phyloP scores from a whole-genome alignment of 2,113 vertebrate genomes.

The Heterotis niloticus region DNA sequence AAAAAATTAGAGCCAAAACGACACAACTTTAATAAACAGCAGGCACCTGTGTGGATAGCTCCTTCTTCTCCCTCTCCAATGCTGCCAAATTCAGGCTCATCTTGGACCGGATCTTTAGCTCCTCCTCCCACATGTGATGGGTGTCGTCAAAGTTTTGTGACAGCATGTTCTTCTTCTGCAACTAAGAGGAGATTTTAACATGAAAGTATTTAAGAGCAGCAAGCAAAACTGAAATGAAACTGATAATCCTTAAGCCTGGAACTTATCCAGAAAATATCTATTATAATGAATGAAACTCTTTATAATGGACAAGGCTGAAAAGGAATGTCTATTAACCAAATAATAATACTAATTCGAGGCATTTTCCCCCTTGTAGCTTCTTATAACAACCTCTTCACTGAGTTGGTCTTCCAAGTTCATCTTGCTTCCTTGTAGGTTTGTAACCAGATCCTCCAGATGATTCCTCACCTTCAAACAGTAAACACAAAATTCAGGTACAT shows the following conservation, averaged over 20 bases:
- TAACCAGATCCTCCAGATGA: constrained; percentile 76
- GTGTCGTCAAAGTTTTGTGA: constrained; percentile 69
- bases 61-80: constrained; percentile 69
- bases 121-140: constrained; percentile 75
- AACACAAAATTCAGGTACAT: neutral
- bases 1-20: neutral
- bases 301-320: too few relatives aligned
- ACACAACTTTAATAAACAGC: neutral
- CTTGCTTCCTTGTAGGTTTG: constrained; percentile 71
- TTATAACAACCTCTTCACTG: constrained; percentile 65
- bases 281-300: too few relatives aligned
- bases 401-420: constrained; percentile 76
- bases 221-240: too few relatives aligned
- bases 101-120: constrained; percentile 70
- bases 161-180: constrained; percentile 70
- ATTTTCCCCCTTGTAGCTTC: too few relatives aligned
- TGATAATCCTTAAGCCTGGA: too few relatives aligned
- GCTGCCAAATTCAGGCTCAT: constrained; percentile 72
- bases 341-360: too few relatives aligned
- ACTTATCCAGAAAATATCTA: too few relatives aligned
- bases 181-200: constrained; percentile 46
- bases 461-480: constrained; percentile 60
- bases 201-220: neutral
- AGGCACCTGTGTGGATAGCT: constrained; percentile 64
- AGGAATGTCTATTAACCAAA: too few relatives aligned